These are phyloP conservation scores for Nicator chloris DNA, from an alignment of 2,113 vertebrate genomes.

Conservation along the genomic window DNA sequence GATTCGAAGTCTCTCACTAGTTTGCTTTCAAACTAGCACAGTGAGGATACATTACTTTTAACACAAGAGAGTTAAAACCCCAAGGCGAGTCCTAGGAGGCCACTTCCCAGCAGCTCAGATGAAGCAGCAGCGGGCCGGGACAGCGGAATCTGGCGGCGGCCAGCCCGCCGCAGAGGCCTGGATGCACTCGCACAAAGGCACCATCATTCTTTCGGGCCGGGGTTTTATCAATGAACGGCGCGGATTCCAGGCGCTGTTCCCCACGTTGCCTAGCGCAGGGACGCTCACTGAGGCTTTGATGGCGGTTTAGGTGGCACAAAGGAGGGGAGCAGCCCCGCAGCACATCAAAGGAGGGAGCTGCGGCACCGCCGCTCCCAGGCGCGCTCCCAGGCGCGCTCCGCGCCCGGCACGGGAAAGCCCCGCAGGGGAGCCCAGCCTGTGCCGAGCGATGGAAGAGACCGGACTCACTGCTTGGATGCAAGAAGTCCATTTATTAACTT, in stretches of 20 bases:
- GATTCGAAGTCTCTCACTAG: too few relatives aligned
- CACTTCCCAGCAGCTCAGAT: neutral
- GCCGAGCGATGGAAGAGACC: neutral
- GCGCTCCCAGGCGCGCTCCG: neutral
- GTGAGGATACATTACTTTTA: neutral
- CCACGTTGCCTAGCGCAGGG: constrained; percentile 70
- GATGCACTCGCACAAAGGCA: constrained; percentile 70
- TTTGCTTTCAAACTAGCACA: too few relatives aligned
- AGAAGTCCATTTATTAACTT: neutral
- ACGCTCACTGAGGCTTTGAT: constrained; percentile 58
- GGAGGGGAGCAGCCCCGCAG: constrained; percentile 1
- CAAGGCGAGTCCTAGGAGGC: neutral
- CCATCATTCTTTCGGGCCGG: constrained; percentile 25
- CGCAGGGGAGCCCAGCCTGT: fast-evolving
- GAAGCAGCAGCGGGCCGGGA: neutral
- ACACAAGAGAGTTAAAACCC: constrained; percentile 14
- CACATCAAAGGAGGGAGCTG: constrained; percentile 27
- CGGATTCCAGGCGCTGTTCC: constrained; percentile 72
- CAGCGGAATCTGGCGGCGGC: neutral
- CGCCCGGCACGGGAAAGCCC: neutral
- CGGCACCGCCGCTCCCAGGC: neutral
- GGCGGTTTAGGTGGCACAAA: constrained; percentile 34
- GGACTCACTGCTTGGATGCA: neutral
- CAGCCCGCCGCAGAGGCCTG: constrained; percentile 30
- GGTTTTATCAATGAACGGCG: constrained; percentile 73